These are phyloP conservation scores for Oreotrochilus melanogaster DNA, from an alignment of 2,113 vertebrate species.

Conservation along the genomic window DNA sequence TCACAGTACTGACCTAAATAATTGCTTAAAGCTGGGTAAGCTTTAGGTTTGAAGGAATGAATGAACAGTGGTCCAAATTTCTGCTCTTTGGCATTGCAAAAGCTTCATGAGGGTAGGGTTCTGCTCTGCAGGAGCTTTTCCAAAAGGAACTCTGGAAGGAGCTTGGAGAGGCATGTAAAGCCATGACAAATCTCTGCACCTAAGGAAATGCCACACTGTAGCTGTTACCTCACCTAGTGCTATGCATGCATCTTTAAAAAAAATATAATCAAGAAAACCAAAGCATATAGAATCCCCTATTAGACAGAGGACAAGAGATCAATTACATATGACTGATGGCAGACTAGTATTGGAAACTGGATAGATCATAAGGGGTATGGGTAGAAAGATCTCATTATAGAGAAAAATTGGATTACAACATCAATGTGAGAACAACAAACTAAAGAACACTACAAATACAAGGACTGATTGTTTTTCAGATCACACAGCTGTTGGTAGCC, in stretches of 20 bases:
- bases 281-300: not conserved
- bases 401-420: not conserved
- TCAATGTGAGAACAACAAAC: not conserved
- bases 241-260: not conserved
- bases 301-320: not conserved
- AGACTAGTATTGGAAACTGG: not conserved
- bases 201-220: not conserved
- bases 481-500: not conserved
- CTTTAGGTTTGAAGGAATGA: not conserved
- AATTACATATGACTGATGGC: not conserved
- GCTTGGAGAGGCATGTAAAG: not conserved
- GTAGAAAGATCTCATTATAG: not conserved
- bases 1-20: not conserved
- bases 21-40: not conserved
- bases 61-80: not conserved
- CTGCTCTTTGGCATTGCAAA: not conserved
- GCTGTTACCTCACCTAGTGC: not conserved
- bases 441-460: not conserved
- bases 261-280: not conserved
- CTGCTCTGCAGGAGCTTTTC: not conserved
- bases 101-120: not conserved
- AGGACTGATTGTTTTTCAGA: not conserved
- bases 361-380: not conserved
- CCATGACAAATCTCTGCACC: fast-evolving
- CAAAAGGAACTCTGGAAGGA: not conserved